These are phyloP conservation scores for Solenodon paradoxus DNA, from an alignment of 2,113 vertebrate genomes.

Conservation along the genomic window DNA sequence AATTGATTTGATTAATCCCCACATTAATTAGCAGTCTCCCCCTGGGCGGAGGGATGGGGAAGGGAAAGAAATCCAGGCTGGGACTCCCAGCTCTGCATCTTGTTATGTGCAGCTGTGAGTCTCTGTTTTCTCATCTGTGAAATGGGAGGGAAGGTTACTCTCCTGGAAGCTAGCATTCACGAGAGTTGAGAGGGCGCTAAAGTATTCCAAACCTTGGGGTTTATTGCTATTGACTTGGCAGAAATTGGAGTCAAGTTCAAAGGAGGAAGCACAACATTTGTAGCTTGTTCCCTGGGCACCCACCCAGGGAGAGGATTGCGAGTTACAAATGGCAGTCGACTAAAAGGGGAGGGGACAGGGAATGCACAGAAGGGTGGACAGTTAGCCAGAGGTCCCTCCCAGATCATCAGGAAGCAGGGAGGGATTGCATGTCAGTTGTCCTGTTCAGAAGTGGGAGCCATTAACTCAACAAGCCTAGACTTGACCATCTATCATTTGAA, in stretches of 20 bases:
- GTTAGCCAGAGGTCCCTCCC: neutral
- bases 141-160: neutral
- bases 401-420: neutral
- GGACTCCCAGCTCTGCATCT: neutral
- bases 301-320: neutral
- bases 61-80: neutral
- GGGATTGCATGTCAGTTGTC: too few relatives aligned
- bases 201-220: neutral
- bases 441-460: neutral
- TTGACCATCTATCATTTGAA: neutral
- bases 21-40: neutral
- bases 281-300: neutral
- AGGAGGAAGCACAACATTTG: neutral
- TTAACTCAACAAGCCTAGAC: neutral
- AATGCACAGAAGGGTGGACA: neutral
- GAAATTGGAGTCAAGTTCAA: slow-evolving; percentile 7
- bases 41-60: neutral
- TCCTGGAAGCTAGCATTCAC: too few relatives aligned
- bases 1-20: slow-evolving; percentile 25
- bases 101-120: fast-evolving
- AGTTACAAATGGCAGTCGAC: neutral
- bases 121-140: neutral
- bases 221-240: slow-evolving; percentile 4
- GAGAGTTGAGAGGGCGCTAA: neutral
- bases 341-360: neutral